phyloP scores from a whole-genome alignment of 2,888 invertebrate genomes.

The Patella ulyssiponensis region DNA sequence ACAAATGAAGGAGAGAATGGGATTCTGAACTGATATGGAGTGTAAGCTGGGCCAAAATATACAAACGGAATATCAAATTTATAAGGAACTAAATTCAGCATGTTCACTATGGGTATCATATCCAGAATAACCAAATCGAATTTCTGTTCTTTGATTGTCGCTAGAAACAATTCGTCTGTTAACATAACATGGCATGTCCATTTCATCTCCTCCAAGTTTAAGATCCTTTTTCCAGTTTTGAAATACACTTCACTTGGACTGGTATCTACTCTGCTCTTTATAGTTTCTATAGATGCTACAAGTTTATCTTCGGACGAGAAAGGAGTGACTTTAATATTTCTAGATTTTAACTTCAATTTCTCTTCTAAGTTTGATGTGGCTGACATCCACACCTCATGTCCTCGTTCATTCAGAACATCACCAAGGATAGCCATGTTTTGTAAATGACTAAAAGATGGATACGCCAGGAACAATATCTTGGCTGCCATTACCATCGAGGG shows the following conservation, averaged over 20 bases:
- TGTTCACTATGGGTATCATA: slow-evolving; percentile 7
- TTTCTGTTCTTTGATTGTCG: slow-evolving; percentile 11
- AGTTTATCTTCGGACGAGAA: background rate
- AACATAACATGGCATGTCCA: background rate
- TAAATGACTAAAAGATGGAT: background rate
- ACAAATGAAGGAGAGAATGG: slow-evolving; percentile 16
- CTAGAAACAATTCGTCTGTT: background rate
- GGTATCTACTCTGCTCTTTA: background rate
- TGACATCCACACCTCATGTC: background rate
- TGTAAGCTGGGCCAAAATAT: slow-evolving; percentile 15
- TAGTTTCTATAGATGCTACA: background rate
- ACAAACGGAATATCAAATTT: slow-evolving; percentile 32
- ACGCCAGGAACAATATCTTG: background rate
- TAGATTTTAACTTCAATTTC: background rate
- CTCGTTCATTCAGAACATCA: background rate
- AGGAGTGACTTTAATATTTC: background rate
- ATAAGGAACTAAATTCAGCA: slow-evolving; percentile 26
- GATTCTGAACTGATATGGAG: background rate
- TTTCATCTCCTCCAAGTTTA: background rate
- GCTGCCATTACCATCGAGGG: background rate
- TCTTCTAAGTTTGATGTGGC: background rate
- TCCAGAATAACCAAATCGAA: slow-evolving; percentile 38
- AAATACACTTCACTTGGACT: background rate
- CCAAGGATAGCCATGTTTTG: background rate
- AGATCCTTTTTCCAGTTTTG: background rate